A percentile compares a stretch with the other conserved stretches of the same genome.
Conservation (phyloP, 2,113 vertebrate species). For the Scolopax mira region DNA sequence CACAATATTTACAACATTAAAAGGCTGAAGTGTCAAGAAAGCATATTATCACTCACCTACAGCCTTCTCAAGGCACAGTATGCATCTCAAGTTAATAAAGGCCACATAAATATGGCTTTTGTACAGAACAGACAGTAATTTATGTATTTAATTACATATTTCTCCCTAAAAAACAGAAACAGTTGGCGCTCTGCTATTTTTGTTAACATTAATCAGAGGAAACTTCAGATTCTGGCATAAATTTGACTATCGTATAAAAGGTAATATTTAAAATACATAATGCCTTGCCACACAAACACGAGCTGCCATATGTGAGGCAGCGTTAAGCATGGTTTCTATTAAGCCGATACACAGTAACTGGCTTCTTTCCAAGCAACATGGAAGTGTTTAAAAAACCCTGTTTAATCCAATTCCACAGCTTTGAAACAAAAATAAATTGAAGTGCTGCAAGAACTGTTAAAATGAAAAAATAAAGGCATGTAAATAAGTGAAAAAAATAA, state of each 20-base stretch:
- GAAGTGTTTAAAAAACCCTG: slow-evolving; percentile 42
- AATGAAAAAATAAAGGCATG: slow-evolving; percentile 62
- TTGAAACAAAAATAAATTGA: slow-evolving; percentile 64
- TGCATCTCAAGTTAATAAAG: background rate
- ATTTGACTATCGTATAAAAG: slow-evolving; percentile 29
- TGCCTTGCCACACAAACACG: slow-evolving; percentile 20
- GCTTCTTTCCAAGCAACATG: slow-evolving; percentile 49
- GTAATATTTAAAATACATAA: slow-evolving; percentile 58
- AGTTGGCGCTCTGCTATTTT: slow-evolving; percentile 14
- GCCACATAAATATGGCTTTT: background rate
- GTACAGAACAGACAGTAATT: slow-evolving; percentile 45
- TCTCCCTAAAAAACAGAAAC: slow-evolving; percentile 35
- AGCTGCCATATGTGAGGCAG: slow-evolving; percentile 38
- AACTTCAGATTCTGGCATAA: slow-evolving; percentile 58
- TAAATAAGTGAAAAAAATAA: slow-evolving; percentile 49
- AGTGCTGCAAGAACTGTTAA: slow-evolving; percentile 43
- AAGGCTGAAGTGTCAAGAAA: slow-evolving; percentile 1
- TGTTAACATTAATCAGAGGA: slow-evolving; percentile 60
- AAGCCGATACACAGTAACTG: slow-evolving; percentile 43
- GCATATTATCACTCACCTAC: slow-evolving; percentile 20
- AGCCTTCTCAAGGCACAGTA: background rate
- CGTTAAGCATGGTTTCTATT: slow-evolving; percentile 53
- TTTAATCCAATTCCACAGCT: slow-evolving; percentile 51
- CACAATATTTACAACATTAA: slow-evolving; percentile 7
- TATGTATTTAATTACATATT: slow-evolving; percentile 31